Base-by-base conservation (phyloP, 2,113 vertebrate species). In the Pseudolaguvia tuberculata region DNA sequence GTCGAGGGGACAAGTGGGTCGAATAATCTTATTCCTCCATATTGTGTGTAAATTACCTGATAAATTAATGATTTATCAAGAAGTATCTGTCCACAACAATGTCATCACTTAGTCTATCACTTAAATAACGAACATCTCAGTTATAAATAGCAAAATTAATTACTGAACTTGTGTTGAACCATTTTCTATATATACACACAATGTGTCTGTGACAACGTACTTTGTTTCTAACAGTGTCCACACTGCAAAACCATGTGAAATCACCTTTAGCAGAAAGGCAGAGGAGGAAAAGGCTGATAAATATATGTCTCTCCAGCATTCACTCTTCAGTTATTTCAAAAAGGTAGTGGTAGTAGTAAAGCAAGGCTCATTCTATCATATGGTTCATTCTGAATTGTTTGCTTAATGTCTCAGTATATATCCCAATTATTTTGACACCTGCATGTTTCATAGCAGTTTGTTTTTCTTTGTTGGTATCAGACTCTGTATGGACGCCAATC, bases 1-100 rank as follows among this genome's bases (percentile, higher is more conserved):
- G 85, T 90, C 3, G 91, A 91, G 62, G 90, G 90, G 72, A 91
- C 88, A 92, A 93, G 95, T 95, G 83, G 87, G 61, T 18, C 20
- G 29, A 17, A n/a, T 4, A 47, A 55, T 71, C 2, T 17, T 10
- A 79, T 84, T 83, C 84, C 58, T 86, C 86, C 82, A 2, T 80
- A 47, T 72, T 90, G 88, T 84, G 47, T 17, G 31, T 78, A 6
- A 35, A 6, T 35, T 35, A 35, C 31, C 6, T 3, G 3, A 4
- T 35, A 6, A 35, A 6, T 35, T 35, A 35, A 3, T 4, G 6
- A 6, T 6, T 35, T 35, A 4, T 6, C 31, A 4, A 35, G 31
- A 35, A 35, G 31, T 6, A 35, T 35, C 31, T 35, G 31, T 35
- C 31, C 31, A 35, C 31, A 4, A 3, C 31, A 4, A 6, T 35